Evolutionary conservation across 2,888 invertebrate genomes (phyloP).

Genomic region (Cryptus viduatorius): DNA sequence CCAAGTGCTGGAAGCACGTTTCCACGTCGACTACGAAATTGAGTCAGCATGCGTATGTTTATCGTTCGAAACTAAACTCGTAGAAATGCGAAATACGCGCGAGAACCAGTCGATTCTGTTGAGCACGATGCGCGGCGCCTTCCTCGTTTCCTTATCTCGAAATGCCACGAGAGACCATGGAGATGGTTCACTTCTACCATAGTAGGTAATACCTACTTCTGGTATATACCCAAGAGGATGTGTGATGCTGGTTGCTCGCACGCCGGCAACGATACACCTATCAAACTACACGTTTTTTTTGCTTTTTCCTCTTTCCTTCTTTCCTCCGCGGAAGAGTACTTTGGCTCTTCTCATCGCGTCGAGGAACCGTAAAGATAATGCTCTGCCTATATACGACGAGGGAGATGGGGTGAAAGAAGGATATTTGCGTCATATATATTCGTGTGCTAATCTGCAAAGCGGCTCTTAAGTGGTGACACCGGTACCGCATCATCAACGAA

Average conservation of each 20-base stretch:
- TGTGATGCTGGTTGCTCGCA: constrained; percentile 13
- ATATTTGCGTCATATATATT: constrained; percentile 23
- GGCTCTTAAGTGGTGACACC: constrained; percentile 63
- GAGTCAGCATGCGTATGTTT: constrained; percentile 32
- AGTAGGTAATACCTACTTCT: constrained; percentile 13
- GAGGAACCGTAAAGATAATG: constrained; percentile 50
- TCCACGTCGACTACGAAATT: constrained; percentile 18
- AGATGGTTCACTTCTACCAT: constrained; percentile 47
- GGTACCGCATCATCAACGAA: constrained; percentile 55
- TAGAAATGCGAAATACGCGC: constrained; percentile 40
- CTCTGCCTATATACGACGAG: neutral
- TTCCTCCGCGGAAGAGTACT: constrained; percentile 21
- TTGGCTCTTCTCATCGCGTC: constrained; percentile 46
- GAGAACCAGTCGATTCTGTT: constrained; percentile 56
- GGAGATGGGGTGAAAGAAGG: neutral
- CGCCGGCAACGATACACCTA: constrained; percentile 20
- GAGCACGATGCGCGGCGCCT: constrained; percentile 37
- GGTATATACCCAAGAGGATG: constrained; percentile 9
- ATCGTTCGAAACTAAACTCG: constrained; percentile 14
- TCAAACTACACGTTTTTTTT: neutral
- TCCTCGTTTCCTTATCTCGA: constrained; percentile 62
- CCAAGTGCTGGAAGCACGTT: constrained; percentile 2
- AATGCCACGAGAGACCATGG: constrained; percentile 49
- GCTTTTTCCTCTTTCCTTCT: neutral
- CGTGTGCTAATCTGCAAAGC: constrained; percentile 57